Evolutionary conservation across 1,140 invertebrate genomes (phyloP).

Genomic region (Amyelois transitella): DNA sequence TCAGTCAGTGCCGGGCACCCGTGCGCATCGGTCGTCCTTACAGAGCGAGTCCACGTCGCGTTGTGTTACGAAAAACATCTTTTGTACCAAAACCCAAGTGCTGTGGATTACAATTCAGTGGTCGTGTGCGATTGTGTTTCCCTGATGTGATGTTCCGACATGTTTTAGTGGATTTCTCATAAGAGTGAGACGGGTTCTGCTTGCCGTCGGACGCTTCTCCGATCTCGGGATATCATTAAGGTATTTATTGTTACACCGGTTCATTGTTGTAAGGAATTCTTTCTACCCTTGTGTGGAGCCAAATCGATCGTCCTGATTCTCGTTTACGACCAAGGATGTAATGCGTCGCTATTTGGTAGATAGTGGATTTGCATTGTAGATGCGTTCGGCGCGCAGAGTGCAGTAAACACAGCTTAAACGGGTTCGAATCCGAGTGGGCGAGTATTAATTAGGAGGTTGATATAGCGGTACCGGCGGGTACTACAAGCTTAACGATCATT

Average conservation of each 20-base stretch:
- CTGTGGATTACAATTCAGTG: slow-evolving; percentile 57
- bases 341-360: slow-evolving; percentile 38
- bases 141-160: slow-evolving; percentile 60
- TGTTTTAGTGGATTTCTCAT: slow-evolving; percentile 66
- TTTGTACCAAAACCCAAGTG: slow-evolving; percentile 61
- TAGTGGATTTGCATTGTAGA: slow-evolving; percentile 62
- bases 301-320: slow-evolving; percentile 60
- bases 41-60: slow-evolving; percentile 27
- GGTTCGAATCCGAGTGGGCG: slow-evolving; percentile 47
- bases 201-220: slow-evolving; percentile 61
- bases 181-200: slow-evolving; percentile 53
- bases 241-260: slow-evolving; percentile 72
- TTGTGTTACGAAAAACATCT: slow-evolving; percentile 67
- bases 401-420: slow-evolving; percentile 38
- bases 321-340: slow-evolving; percentile 36
- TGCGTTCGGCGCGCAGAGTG: slow-evolving; percentile 28
- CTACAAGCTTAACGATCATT: slow-evolving; percentile 30
- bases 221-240: slow-evolving; percentile 73
- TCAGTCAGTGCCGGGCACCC: slow-evolving; percentile 67
- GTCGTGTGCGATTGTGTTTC: slow-evolving; percentile 62
- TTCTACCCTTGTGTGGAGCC: slow-evolving; percentile 57
- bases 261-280: slow-evolving; percentile 71
- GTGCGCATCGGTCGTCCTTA: slow-evolving; percentile 49
- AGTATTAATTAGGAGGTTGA: slow-evolving; percentile 55
- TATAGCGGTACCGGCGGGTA: slow-evolving; percentile 39